Conservation (phyloP, 1,140 invertebrate species). For the Anoplophora glabripennis region DNA sequence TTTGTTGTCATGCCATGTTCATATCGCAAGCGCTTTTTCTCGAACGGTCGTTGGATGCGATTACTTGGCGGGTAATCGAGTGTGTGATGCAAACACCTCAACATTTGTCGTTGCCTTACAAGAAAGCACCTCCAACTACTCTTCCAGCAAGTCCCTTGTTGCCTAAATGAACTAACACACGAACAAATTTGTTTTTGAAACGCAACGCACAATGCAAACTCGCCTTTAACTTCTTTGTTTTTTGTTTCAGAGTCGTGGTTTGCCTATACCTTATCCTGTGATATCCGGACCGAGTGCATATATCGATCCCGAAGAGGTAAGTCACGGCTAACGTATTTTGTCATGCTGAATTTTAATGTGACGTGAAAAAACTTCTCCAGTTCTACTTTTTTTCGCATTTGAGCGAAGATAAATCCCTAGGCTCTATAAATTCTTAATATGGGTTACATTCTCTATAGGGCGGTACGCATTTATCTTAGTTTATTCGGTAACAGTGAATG, state of each 20-base stretch:
- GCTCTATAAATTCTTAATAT: slow-evolving; percentile 9
- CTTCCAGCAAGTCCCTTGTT: too few species aligned
- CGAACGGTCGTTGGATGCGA: too few species aligned
- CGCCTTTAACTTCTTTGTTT: too few species aligned
- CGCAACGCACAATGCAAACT: too few species aligned
- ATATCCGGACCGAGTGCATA: slow-evolving; percentile 58
- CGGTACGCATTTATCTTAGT: background rate
- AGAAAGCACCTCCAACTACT: too few species aligned
- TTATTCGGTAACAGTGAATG: background rate
- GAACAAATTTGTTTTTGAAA: too few species aligned
- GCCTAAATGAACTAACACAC: too few species aligned
- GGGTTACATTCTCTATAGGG: slow-evolving; percentile 4
- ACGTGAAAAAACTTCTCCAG: background rate
- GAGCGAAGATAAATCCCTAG: background rate
- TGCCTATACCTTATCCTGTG: slow-evolving; percentile 54
- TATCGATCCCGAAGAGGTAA: slow-evolving; percentile 57
- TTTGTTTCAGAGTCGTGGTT: slow-evolving; percentile 55
- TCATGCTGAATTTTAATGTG: background rate
- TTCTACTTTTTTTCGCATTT: slow-evolving; percentile 2
- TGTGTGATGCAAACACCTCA: too few species aligned
- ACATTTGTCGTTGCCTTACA: too few species aligned
- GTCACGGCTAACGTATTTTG: slow-evolving; percentile 35
- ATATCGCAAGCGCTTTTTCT: too few species aligned
- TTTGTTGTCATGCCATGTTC: too few species aligned
- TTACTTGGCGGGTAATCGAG: too few species aligned